These are phyloP conservation scores for Nannospalax galili DNA, from an alignment of 2,113 vertebrate species.

Conservation along the genomic window DNA sequence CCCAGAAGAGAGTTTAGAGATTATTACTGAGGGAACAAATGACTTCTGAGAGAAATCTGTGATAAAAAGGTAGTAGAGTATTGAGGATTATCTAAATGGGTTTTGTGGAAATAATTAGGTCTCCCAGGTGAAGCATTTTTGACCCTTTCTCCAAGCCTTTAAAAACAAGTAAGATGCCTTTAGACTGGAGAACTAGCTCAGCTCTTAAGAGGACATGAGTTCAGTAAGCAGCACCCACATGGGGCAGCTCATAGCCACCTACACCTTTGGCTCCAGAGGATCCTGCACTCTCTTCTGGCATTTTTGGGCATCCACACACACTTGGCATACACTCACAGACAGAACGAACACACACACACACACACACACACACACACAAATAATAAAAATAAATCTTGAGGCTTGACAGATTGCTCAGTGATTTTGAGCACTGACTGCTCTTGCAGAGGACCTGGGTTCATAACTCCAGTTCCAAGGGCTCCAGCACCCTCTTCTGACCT, in stretches of 20 bases:
- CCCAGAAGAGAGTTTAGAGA: not conserved
- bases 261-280: not conserved
- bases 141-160: constrained; percentile 30
- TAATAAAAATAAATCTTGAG: not conserved
- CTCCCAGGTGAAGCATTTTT: not conserved
- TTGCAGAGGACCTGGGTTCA: too few species aligned
- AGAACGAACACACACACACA: not conserved
- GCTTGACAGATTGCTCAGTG: too few species aligned
- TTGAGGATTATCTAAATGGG: not conserved
- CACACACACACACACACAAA: too few species aligned
- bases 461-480: too few species aligned
- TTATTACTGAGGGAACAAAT: not conserved
- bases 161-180: too few species aligned
- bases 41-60: not conserved
- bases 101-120: not conserved
- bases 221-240: not conserved
- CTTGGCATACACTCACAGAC: not conserved
- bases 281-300: not conserved
- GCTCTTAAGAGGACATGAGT: too few species aligned
- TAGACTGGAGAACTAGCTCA: not conserved
- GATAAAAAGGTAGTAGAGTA: not conserved
- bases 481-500: too few species aligned
- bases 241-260: not conserved
- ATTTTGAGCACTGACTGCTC: too few species aligned
- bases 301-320: not conserved